Base-by-base conservation (phyloP, 2,113 vertebrate genomes). In the Megaleporinus macrocephalus region DNA sequence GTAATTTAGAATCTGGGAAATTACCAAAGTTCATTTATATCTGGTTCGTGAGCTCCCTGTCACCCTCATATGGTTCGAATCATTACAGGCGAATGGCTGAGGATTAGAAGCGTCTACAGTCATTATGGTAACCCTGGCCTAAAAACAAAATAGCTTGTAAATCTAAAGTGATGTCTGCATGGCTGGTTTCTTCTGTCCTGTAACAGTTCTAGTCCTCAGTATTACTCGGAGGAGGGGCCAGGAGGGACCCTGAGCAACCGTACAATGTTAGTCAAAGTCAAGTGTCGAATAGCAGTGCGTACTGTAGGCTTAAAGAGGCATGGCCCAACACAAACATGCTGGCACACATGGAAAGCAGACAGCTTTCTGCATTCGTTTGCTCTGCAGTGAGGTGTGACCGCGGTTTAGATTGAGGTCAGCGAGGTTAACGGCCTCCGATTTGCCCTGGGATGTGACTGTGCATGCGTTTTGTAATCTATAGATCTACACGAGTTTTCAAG, bases 331-430 rank as follows among this genome's bases (percentile, higher is more conserved):
- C 71, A 73, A 86, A 89, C 82, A 65, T 84, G 41, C 51, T 77
- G 86, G 80, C 84, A 81, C 89, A 86, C 81, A 86, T 86, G 89
- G 85, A 81, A 79, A 12, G 61, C 86, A 87, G 88, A 79, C 83
- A 63, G 57, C 41, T 76, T n/a, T 57, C 74, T 85, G 75, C 82
- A 79, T 87, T 89, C 88, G 87, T 91, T 90, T 89, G 87, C 83
- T 88, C 86, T 80, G 83, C 86, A 83, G 76, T 70, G 84, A 91
- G 86, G 90, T 91, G 90, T 84, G 90, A 93, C 83, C 83, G 24
- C 73, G 83, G 83, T 73, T 36, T 68, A 78, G 75, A 76, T 66
- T 73, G 86, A 84, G 89, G 88, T 90, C 85, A 84, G 30, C 44
- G 88, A 87, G 85, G 82, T 87, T 83, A 87, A 84, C 88, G 85